Evolutionary conservation across 2,113 vertebrate species (phyloP), one percentile per base, ranked within the genome.

Genomic region (Callipepla squamata): DNA sequence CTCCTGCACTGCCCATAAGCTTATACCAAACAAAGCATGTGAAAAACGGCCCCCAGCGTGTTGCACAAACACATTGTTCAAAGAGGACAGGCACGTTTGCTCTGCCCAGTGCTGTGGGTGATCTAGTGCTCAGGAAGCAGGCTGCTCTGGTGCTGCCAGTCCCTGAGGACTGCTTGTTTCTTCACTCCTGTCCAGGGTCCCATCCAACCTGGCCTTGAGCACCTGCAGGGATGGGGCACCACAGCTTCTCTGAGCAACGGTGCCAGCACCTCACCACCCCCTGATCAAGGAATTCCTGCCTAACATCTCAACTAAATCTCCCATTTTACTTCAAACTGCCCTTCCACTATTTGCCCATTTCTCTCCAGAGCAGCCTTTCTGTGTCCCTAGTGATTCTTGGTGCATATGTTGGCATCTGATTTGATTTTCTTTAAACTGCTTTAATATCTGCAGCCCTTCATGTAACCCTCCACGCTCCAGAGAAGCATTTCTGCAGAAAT

Each of bases 401-500:
- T 0, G 0, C 53, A 59, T 76, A 40, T 5, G 15, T 4, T 23
- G 69, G 53, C 58, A 40, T 73, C 8, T 61, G 73, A 57, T 58
- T 59, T 42, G 0, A 26, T 79, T 88, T 3, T 0, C 12, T 77
- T 61, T 74, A 20, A 74, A 61, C 34, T 5, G 5, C 55, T 89
- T 87, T 32, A 36, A 47, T 0, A 0, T 51, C 42, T 7, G 13
- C 83, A 47, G 50, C 59, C 47, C 7, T 82, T 82, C 13, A 22
- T 69, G 53, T 81, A 57, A 57, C 9, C 13, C 50, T 26, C 15
- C 36, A 7, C n/a, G 14, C 14, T 69, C 70, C 57, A 65, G 53
- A 89, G 80, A 87, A 55, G 42, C 12, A 22, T 42, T 86, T 94
- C 74, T 78, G 25, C 16, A 76, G 66, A 74, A 89, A 62, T 10